A percentile compares a stretch with the other conserved stretches of the same genome.
phyloP scores from a whole-genome alignment of 2,797 vertebrate genomes.

The Leptodactylus fallax region DNA sequence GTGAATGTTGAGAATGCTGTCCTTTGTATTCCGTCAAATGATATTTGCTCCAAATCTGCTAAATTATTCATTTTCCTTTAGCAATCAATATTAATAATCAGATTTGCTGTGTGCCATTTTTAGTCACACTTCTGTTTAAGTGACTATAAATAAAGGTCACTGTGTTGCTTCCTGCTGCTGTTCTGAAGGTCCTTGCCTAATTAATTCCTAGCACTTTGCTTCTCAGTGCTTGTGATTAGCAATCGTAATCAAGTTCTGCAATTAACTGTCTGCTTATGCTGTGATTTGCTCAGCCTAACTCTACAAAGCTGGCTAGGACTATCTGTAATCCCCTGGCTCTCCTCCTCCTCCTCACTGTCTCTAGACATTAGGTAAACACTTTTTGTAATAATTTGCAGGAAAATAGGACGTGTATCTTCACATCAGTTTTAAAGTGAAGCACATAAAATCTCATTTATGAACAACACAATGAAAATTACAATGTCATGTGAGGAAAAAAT shows the following conservation, averaged over 20 bases:
- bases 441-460: background rate
- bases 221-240: constrained; percentile 81
- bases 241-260: constrained; percentile 83
- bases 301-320: constrained; percentile 65
- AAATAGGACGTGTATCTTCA: constrained; percentile 29
- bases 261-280: constrained; percentile 78
- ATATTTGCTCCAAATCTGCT: constrained; percentile 81
- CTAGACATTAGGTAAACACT: constrained; percentile 50
- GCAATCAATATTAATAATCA: constrained; percentile 89
- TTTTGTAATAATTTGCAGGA: constrained; percentile 40
- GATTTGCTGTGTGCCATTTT: constrained; percentile 85
- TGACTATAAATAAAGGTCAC: constrained; percentile 89
- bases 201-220: constrained; percentile 82
- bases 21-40: constrained; percentile 74
- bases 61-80: constrained; percentile 88
- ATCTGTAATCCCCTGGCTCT: constrained; percentile 45
- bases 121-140: constrained; percentile 86
- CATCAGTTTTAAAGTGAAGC: background rate
- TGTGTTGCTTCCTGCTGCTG: constrained; percentile 83
- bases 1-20: constrained; percentile 64
- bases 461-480: background rate
- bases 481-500: background rate
- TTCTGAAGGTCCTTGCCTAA: constrained; percentile 84
- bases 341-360: constrained; percentile 36
- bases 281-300: constrained; percentile 73